Base-by-base conservation (phyloP, 2,888 invertebrate species). In the Tinea trinotella region DNA sequence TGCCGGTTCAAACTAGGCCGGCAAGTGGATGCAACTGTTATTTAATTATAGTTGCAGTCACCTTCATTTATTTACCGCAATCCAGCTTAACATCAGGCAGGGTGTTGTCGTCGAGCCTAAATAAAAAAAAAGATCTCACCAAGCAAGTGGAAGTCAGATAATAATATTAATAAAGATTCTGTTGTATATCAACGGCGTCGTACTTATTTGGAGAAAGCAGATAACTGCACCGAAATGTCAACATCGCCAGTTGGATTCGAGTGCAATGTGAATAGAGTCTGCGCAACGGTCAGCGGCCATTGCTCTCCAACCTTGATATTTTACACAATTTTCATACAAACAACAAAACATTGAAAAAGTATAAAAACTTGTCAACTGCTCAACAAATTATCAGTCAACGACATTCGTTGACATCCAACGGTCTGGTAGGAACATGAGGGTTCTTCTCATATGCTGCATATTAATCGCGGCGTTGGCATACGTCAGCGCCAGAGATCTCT, bases 401-500 rank as follows among this genome's bases (percentile, higher is more conserved):
- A 49, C 54, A 55, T 67, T 64, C 67, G 70, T 70, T 18, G 12
- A n/a, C 13, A 20, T 12, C n/a, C 12, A 50, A 15, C 36, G 34
- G 55, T 35, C 50, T 50, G 49, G 12, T 64, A 63, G 67, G 63
- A 76, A 61, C 58, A 85, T 85, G 85, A 83, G 76, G 71, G 66
- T 60, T 59, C 66, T 75, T 64, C 57, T 82, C 53, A 61, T 83
- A 63, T 72, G 75, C 63, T 76, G 77, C 75, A 64, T 88, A 71
- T 66, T 75, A 59, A 50, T 88, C 63, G 71, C 86, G 76, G 75
- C 88, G 71, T 63, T 90, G 71, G 75, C 89, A 57, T 76, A 84
- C 62, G 71, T 87, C 63, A 74, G 88, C 74, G 66, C 87, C 65
- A 84, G 90, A 49, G 87, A 87, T 58, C 77, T 88, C 59, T 65